phyloP scores from a whole-genome alignment of 2,797 vertebrate species.

The Leptatherina wallacei region DNA sequence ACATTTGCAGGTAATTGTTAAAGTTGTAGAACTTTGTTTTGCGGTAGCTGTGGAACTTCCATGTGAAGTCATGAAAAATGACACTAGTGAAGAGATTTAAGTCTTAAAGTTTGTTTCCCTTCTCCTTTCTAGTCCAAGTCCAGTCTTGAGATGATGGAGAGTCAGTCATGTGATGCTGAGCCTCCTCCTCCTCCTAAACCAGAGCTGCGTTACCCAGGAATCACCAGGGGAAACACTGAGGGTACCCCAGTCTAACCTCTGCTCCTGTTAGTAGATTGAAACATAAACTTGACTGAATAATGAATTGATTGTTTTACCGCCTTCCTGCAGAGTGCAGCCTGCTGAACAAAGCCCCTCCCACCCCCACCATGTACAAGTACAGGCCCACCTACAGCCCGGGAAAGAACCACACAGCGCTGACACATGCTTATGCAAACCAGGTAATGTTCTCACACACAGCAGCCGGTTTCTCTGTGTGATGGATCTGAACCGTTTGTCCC shows the following conservation, averaged over 20 bases:
- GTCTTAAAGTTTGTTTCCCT: not conserved
- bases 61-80: not conserved
- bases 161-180: slow-evolving; percentile 95
- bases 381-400: slow-evolving; percentile 90
- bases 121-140: slow-evolving; percentile 88
- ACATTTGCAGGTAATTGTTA: too few relatives aligned
- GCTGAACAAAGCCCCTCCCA: slow-evolving; percentile 91
- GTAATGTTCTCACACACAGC: slow-evolving; percentile 58
- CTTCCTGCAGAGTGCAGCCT: slow-evolving; percentile 86
- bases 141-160: slow-evolving; percentile 97
- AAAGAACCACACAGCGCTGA: slow-evolving; percentile 89
- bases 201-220: slow-evolving; percentile 88
- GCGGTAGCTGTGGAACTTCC: too few relatives aligned
- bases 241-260: slow-evolving; percentile 57
- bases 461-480: not conserved
- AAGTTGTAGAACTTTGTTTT: too few relatives aligned
- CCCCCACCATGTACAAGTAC: slow-evolving; percentile 97
- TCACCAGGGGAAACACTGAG: slow-evolving; percentile 78
- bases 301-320: not conserved
- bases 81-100: not conserved
- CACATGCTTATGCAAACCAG: slow-evolving; percentile 88
- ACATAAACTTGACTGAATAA: not conserved
- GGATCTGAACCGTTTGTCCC: slow-evolving; percentile 13
- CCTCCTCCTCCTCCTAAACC: slow-evolving; percentile 96
- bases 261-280: not conserved